Base-by-base conservation (phyloP, 2,888 invertebrate species). In the Agelastica alni region DNA sequence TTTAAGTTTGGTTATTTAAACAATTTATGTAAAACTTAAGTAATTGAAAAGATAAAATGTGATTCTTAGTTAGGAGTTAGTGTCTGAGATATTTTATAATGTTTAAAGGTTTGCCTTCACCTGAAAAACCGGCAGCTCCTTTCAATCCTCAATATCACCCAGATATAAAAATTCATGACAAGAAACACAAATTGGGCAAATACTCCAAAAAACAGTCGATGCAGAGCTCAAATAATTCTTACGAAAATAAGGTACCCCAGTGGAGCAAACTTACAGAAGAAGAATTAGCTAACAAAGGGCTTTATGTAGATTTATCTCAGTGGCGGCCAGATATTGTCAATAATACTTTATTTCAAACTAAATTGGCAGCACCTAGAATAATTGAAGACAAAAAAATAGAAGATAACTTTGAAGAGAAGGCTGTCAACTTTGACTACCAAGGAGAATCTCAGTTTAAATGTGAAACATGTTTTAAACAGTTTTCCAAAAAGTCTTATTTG, bases 231-330 rank as follows among this genome's bases (percentile, higher is more conserved):
- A 39, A 39, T 7, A 10, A 17, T 6, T 2, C 12, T 4, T 39
- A 39, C 20, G 37, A 39, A 12, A 39, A 39, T 39, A 39, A 39
- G 20, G 12, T 39, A 17, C 4, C 37, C 7, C 37, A 20, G 7
- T 39, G 37, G 37, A 10, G 20, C 10, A 39, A 39, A 10, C 37
- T 39, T 12, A 18, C 17, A 6, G 37, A 39, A 18, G 37, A 39
- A 18, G 37, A 39, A 20, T 10, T 39, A 39, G 37, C 37, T 7
- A 39, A 39, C 12, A 39, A 39, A 39, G 18, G 37, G 6, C 37
- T 39, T 39, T 39, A 39, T 39, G 37, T 39, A 12, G 37, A 39
- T 39, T n/a, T 39, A 20, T 18, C 37, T 7, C 37, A 39, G 12
- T 18, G 37, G 37, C 17, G 37, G 6, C 37, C 37, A 20, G 37